Evolutionary conservation across 2,888 invertebrate species (phyloP).

Genomic region (Rosalia funebris): DNA sequence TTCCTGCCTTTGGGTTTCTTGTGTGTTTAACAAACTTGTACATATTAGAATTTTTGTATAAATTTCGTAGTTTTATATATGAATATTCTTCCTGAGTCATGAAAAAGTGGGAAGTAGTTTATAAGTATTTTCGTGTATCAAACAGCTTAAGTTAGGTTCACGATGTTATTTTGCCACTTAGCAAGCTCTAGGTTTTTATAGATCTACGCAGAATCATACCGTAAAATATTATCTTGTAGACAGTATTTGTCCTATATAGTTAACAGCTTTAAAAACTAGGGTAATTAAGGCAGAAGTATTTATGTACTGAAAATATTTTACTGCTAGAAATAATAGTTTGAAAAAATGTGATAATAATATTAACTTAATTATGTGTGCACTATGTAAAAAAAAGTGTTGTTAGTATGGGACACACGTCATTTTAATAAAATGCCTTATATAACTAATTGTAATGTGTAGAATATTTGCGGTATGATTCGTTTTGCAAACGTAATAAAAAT

Average conservation of each 20-base stretch:
- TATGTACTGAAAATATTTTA: not conserved
- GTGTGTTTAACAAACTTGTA: constrained; percentile 21
- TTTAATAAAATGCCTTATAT: constrained; percentile 8
- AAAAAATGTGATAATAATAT: constrained; percentile 19
- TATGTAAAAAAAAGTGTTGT: not conserved
- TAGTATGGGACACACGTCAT: not conserved
- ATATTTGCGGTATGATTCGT: constrained; percentile 1
- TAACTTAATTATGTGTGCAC: not conserved
- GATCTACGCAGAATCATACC: not conserved
- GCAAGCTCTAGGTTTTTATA: constrained; percentile 3
- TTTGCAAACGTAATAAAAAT: constrained; percentile 13
- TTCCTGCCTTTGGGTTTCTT: constrained; percentile 23
- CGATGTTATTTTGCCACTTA: constrained; percentile 15
- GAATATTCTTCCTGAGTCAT: constrained; percentile 12
- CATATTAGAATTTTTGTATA: constrained; percentile 20
- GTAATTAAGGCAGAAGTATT: not conserved
- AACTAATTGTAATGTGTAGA: not conserved
- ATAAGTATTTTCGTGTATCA: constrained; percentile 7
- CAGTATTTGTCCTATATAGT: constrained; percentile 10
- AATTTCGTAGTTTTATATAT: constrained; percentile 30
- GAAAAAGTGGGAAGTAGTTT: constrained; percentile 9
- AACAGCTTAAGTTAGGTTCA: constrained; percentile 15
- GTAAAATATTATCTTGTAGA: constrained; percentile 3
- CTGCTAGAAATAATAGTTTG: not conserved
- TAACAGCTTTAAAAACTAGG: not conserved